Conservation (phyloP, 2,888 invertebrate genomes). For the Archips xylosteana region DNA sequence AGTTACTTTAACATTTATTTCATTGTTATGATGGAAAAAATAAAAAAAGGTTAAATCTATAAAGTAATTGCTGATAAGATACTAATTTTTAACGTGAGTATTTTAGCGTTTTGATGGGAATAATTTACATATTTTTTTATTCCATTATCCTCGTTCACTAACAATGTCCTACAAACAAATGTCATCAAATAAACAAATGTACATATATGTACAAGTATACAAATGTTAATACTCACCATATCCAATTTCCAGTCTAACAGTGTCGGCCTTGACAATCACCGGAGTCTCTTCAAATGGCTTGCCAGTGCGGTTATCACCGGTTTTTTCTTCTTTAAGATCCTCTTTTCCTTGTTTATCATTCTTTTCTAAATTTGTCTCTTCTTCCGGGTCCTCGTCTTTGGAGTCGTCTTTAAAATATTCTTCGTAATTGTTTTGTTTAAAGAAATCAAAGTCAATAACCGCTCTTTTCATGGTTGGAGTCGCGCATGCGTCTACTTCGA, state of each 20-base stretch:
- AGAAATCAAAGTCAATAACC: conserved; percentile 76
- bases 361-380: conserved; percentile 44
- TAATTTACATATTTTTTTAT: not conserved
- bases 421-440: conserved; percentile 70
- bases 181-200: not conserved
- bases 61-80: no score
- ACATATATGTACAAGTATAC: not conserved
- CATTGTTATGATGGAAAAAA: no score
- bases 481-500: conserved; percentile 68
- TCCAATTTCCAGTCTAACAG: conserved; percentile 78
- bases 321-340: conserved; percentile 46
- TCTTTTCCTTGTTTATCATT: not conserved
- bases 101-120: no score
- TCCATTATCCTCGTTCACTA: conserved; percentile 13
- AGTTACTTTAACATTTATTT: no score
- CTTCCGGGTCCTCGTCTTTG: conserved; percentile 46
- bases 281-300: conserved; percentile 63
- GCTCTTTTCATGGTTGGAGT: conserved; percentile 82
- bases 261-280: conserved; percentile 71
- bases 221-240: conserved; percentile 67
- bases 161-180: not conserved
- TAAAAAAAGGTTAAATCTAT: no score
- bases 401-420: conserved; percentile 65
- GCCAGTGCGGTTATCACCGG: conserved; percentile 25
- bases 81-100: no score